Conservation (phyloP, 2,888 invertebrate genomes). For the Hirtodrosophila duncani region DNA sequence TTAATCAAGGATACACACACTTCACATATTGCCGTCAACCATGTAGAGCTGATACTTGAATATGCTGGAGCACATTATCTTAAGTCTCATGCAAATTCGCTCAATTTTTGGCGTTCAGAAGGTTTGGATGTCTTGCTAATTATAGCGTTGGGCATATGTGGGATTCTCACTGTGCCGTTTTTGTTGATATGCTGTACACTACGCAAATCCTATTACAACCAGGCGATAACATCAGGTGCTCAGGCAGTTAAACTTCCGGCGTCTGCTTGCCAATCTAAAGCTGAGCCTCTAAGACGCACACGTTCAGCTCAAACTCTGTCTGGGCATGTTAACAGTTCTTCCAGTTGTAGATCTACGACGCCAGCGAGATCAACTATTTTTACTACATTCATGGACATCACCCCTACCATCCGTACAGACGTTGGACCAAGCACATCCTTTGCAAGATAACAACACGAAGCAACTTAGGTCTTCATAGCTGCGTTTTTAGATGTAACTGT, state of each 20-base stretch:
- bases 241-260: no score
- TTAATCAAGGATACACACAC: constrained; percentile 55
- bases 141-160: constrained; percentile 67
- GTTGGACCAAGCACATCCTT: no score
- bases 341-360: constrained; percentile 47
- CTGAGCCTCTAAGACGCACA: constrained; percentile 45
- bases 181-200: constrained; percentile 74
- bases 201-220: constrained; percentile 69
- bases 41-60: constrained; percentile 75
- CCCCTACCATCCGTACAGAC: no score
- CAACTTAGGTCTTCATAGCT: no score
- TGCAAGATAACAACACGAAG: no score
- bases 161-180: constrained; percentile 76
- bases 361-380: constrained; percentile 48
- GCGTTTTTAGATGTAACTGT: no score
- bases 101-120: constrained; percentile 74
- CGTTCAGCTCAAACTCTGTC: constrained; percentile 58
- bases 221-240: constrained; percentile 45
- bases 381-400: constrained; percentile 47
- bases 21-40: constrained; percentile 66
- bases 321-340: no score
- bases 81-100: constrained; percentile 72
- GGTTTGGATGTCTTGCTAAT: constrained; percentile 76
- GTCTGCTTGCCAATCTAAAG: no score
- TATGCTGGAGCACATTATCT: constrained; percentile 74